phyloP scores from a whole-genome alignment of 2,797 vertebrate genomes.

The Spea hammondii region DNA sequence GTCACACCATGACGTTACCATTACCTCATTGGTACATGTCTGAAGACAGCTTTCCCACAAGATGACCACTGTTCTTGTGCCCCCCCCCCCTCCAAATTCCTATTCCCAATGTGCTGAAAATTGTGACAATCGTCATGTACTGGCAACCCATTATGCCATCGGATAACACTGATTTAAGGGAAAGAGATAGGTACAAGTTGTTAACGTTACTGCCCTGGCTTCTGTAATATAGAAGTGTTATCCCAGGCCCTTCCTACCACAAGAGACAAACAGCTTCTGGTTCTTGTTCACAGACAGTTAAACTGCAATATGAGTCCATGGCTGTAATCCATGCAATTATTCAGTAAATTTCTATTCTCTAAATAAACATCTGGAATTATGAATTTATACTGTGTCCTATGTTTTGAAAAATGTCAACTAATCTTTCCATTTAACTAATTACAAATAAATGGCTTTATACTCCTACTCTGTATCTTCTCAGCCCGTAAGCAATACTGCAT shows the following conservation, averaged over 20 bases:
- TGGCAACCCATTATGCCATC: no score
- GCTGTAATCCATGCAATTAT: conserved; percentile 19
- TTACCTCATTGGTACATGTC: no score
- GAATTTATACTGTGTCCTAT: conserved; percentile 16
- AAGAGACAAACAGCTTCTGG: background rate
- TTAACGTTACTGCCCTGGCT: background rate
- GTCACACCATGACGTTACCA: no score
- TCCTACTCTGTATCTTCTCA: background rate
- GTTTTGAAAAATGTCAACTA: conserved; percentile 30
- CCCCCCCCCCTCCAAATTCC: no score
- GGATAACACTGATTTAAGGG: background rate
- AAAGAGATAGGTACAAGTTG: background rate
- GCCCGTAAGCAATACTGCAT: background rate
- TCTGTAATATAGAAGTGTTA: conserved; percentile 2
- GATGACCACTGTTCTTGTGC: no score
- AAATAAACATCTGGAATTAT: conserved; percentile 31
- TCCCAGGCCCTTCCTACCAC: background rate
- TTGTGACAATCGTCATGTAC: no score
- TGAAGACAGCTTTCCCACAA: no score
- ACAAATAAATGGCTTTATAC: background rate
- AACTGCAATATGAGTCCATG: background rate
- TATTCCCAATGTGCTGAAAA: no score
- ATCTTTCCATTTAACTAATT: conserved; percentile 23
- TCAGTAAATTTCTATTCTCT: conserved; percentile 22
- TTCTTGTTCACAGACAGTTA: conserved; percentile 14